Base-by-base conservation (phyloP, 1,140 invertebrate genomes). In the Drosophila murphyi region DNA sequence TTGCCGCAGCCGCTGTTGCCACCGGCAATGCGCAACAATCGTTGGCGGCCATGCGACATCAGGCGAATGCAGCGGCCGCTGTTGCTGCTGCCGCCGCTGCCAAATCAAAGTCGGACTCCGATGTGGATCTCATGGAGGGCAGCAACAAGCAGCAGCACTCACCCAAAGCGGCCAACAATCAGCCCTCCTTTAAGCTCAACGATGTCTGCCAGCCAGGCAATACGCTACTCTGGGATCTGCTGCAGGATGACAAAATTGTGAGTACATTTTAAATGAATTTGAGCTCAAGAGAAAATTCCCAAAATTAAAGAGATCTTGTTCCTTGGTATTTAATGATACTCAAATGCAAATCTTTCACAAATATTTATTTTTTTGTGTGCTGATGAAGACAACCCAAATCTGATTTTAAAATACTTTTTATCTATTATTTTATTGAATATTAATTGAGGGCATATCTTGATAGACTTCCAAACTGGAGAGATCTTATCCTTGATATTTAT, bases 211-310 rank as follows among this genome's bases (percentile, higher is more conserved):
- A 97, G 82, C 96, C 97, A 45, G 97, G 97, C 0, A 97, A 97
- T 90, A 98, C 97, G 5, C 91, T 99, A 37, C 93, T 99, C 0
- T 99, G 98, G 98, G 98, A 99, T 93, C 93, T 99, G 56, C 92
- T 99, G 48, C 97, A 98, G 92, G 97, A 98, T 92, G 96, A 98
- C 76, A 96, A 96, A 93, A 97, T 98, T 80, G 96, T 97, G 93
- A 95, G 95, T 94, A 55, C 5, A 41, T 57, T 67, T 5, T 39
- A 3, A 20, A 6, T 29, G 5, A 43, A 32, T 47, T 59, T 8
- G 3, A 5, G 7, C 28, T 2, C 3, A 7, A 3, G 29, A 6
- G 7, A 29, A 7, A 47, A 2, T 20, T 41, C n/a, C 37, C 20
- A 20, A 20, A 20, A 20, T 1, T 20, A 20, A 20, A 20, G 1